A percentile compares a stretch with the other conserved stretches of the same genome.
Evolutionary conservation across 2,797 vertebrate species (phyloP).

Genomic region (Limosa lapponica): DNA sequence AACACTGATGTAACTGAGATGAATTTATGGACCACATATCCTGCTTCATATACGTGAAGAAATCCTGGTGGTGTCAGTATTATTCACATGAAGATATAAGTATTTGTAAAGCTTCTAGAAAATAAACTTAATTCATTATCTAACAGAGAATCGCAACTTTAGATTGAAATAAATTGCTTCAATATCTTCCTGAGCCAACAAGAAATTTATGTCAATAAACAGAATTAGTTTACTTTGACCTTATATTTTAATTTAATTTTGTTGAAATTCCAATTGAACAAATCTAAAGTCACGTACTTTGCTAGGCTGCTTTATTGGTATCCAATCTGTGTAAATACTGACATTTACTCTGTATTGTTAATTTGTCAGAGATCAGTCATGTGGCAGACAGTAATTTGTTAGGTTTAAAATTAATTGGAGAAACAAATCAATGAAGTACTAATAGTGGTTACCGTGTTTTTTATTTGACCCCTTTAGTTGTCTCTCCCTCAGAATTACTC

Average conservation of each 20-base stretch:
- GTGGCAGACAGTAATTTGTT: not conserved
- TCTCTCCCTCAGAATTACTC: not conserved
- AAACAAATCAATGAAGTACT: slow-evolving; percentile 13
- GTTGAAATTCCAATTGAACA: not conserved
- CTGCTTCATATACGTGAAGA: not conserved
- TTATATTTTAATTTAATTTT: not conserved
- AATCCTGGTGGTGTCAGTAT: not conserved
- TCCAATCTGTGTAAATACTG: not conserved
- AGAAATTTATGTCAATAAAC: slow-evolving; percentile 27
- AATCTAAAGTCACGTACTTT: not conserved
- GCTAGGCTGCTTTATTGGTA: not conserved
- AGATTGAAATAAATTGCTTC: slow-evolving; percentile 39
- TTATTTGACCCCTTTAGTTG: not conserved
- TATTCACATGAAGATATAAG: not conserved
- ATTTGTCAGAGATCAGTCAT: not conserved
- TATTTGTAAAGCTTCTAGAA: not conserved
- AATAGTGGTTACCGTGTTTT: not conserved
- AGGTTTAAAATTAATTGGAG: slow-evolving; percentile 15
- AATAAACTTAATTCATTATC: slow-evolving; percentile 11
- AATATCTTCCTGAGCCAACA: not conserved
- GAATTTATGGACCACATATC: not conserved
- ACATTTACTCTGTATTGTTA: not conserved
- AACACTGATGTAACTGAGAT: not conserved
- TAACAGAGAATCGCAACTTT: not conserved
- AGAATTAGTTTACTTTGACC: slow-evolving; percentile 8